Evolutionary conservation across 2,797 vertebrate species (phyloP).

Genomic region (Echiichthys vipera): DNA sequence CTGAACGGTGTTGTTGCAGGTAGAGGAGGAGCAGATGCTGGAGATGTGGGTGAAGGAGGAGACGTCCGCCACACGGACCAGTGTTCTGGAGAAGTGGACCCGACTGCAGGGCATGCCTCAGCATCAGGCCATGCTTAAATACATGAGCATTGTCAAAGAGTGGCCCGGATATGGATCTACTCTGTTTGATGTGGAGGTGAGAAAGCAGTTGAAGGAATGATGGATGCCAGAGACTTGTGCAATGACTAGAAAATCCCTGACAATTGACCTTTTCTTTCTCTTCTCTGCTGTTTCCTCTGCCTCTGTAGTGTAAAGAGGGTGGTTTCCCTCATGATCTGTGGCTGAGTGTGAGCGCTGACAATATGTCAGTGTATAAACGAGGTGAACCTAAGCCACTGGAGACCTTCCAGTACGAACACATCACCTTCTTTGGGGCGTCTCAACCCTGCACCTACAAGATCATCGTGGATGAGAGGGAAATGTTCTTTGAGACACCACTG

Average conservation of each 20-base stretch:
- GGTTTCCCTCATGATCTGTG: slow-evolving; percentile 95
- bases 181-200: slow-evolving; percentile 94
- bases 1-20: slow-evolving; percentile 66
- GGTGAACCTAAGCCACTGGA: slow-evolving; percentile 93
- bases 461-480: slow-evolving; percentile 93
- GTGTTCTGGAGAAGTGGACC: slow-evolving; percentile 93
- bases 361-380: slow-evolving; percentile 92
- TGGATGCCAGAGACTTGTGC: neutral
- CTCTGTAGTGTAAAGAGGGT: slow-evolving; percentile 91
- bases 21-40: slow-evolving; percentile 95
- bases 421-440: slow-evolving; percentile 94
- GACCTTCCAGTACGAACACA: slow-evolving; percentile 94
- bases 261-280: neutral
- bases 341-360: slow-evolving; percentile 93
- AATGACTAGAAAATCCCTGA: neutral
- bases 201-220: neutral
- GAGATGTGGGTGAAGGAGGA: slow-evolving; percentile 98
- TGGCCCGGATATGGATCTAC: slow-evolving; percentile 96
- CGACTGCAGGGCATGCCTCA: slow-evolving; percentile 91
- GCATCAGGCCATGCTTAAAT: slow-evolving; percentile 94
- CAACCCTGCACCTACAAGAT: slow-evolving; percentile 95
- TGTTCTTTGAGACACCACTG: slow-evolving; percentile 95
- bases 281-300: neutral
- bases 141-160: slow-evolving; percentile 93
- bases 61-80: slow-evolving; percentile 91